Conservation (phyloP, 2,113 vertebrate species). For the Himantopus leucocephalus region DNA sequence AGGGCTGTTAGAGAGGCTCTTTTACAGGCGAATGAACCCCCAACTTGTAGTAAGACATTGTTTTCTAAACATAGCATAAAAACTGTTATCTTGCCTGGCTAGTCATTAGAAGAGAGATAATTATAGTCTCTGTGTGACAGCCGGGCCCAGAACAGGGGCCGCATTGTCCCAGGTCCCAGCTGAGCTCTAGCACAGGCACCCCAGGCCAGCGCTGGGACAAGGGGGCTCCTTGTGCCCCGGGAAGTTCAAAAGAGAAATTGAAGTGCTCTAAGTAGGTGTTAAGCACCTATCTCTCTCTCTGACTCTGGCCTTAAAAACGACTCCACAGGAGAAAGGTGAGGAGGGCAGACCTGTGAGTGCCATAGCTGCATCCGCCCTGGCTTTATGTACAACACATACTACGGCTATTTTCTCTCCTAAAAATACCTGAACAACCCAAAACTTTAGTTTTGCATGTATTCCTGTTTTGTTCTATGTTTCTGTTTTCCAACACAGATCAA, state of each 20-base stretch:
- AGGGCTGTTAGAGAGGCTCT: slow-evolving; percentile 16
- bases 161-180: slow-evolving; percentile 38
- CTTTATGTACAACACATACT: neutral
- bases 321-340: neutral
- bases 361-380: neutral
- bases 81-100: slow-evolving; percentile 67
- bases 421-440: neutral
- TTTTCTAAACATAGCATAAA: slow-evolving; percentile 65
- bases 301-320: neutral
- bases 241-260: slow-evolving; percentile 42
- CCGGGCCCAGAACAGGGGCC: slow-evolving; percentile 5
- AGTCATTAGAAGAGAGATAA: slow-evolving; percentile 64
- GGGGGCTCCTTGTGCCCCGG: slow-evolving; percentile 21
- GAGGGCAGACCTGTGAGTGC: neutral
- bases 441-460: neutral
- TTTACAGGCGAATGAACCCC: slow-evolving; percentile 27
- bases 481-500: neutral
- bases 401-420: neutral
- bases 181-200: slow-evolving; percentile 1
- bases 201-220: slow-evolving; percentile 16
- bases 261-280: slow-evolving; percentile 51
- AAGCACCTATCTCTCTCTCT: slow-evolving; percentile 24
- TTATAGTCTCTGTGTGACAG: slow-evolving; percentile 42
- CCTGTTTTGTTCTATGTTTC: neutral
- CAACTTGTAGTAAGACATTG: slow-evolving; percentile 65